Conservation (phyloP, 2,113 vertebrate genomes). For the Malaclemys terrapin region DNA sequence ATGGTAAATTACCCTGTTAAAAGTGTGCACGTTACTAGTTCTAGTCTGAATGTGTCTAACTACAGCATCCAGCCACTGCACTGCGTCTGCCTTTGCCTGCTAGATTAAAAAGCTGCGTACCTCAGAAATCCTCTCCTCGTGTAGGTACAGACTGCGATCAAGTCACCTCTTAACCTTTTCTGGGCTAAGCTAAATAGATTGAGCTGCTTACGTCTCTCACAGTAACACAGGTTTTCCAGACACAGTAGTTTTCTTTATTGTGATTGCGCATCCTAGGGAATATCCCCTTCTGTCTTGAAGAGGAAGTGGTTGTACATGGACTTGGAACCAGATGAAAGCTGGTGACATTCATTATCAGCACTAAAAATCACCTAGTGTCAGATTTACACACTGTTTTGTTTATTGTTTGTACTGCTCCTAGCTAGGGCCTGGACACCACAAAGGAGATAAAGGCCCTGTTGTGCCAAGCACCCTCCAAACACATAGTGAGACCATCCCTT, state of each 20-base stretch:
- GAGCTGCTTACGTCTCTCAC: not conserved
- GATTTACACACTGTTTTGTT: not conserved
- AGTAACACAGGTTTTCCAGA: not conserved
- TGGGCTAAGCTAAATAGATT: not conserved
- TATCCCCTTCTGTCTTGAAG: not conserved
- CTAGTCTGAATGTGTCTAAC: not conserved
- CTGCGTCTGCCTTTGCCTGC: not conserved
- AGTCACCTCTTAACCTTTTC: not conserved
- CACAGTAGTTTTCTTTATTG: not conserved
- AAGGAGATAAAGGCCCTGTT: not conserved
- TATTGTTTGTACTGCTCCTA: not conserved
- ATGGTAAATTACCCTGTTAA: not conserved
- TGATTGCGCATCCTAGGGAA: not conserved
- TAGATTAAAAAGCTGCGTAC: not conserved
- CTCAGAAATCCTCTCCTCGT: not conserved
- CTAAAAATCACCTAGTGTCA: not conserved
- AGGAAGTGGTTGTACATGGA: not conserved
- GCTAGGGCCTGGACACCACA: not conserved
- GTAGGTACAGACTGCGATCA: not conserved
- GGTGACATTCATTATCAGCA: not conserved
- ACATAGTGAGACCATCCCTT: not conserved
- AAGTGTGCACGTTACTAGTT: not conserved
- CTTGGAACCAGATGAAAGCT: not conserved
- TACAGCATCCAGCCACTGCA: not conserved
- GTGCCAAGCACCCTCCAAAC: not conserved